A percentile compares a stretch with the other conserved stretches of the same genome.
Evolutionary conservation across 2,113 vertebrate genomes (phyloP).

Genomic region (Eclectus roratus): DNA sequence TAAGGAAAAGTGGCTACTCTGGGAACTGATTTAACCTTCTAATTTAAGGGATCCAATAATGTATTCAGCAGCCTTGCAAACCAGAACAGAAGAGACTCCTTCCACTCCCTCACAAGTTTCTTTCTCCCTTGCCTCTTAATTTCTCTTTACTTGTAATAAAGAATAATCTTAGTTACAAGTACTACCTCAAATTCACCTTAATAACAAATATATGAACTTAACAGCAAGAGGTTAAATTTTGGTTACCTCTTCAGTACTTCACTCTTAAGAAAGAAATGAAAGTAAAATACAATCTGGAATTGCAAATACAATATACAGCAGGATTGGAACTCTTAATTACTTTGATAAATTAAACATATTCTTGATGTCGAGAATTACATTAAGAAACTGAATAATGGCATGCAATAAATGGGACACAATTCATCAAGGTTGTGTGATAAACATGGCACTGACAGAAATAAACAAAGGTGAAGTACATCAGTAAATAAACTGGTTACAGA

Average conservation of each 20-base stretch:
- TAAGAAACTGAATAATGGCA: not conserved
- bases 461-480: not conserved
- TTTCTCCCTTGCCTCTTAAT: not conserved
- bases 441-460: not conserved
- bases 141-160: not conserved
- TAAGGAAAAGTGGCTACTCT: not conserved
- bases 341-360: not conserved
- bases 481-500: not conserved
- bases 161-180: not conserved
- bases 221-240: not conserved
- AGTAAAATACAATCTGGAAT: not conserved
- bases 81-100: not conserved
- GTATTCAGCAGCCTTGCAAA: not conserved
- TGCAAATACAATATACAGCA: not conserved
- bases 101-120: not conserved
- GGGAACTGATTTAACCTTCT: not conserved
- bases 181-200: not conserved
- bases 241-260: not conserved
- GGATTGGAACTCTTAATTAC: not conserved
- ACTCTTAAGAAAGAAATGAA: not conserved
- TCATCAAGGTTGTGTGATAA: not conserved
- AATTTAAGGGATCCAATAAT: not conserved
- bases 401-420: not conserved
- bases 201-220: not conserved
- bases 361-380: not conserved